These are phyloP conservation scores for Rhynchophorus ferrugineus DNA, from an alignment of 1,140 invertebrate species.

Conservation along the genomic window DNA sequence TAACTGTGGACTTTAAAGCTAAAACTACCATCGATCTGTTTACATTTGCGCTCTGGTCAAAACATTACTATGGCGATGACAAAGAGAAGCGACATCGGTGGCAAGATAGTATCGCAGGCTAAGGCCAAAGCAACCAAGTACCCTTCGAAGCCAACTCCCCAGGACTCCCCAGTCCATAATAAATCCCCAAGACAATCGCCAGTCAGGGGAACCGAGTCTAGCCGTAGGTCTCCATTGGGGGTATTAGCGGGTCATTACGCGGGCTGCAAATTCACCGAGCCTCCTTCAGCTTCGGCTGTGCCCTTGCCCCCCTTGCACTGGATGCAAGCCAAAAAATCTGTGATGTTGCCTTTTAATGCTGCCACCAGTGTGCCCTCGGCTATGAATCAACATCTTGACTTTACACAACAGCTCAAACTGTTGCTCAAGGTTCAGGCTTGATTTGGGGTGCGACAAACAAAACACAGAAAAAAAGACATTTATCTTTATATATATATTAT, in stretches of 20 bases:
- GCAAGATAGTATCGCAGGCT: slow-evolving; percentile 15
- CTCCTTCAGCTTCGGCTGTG: slow-evolving; percentile 51
- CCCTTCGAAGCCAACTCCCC: slow-evolving; percentile 14
- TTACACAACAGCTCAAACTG: slow-evolving; percentile 46
- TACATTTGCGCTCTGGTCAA: slow-evolving; percentile 4
- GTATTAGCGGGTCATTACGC: slow-evolving; percentile 45
- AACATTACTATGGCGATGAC: slow-evolving; percentile 24
- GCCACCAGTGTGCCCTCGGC: slow-evolving; percentile 2
- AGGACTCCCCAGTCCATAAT: slow-evolving; percentile 9
- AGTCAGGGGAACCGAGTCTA: slow-evolving; percentile 9
- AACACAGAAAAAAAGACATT: slow-evolving; percentile 24
- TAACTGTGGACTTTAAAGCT: slow-evolving; percentile 12
- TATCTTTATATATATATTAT: slow-evolving; percentile 28
- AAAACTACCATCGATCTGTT: slow-evolving; percentile 12
- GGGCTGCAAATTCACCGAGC: slow-evolving; percentile 55
- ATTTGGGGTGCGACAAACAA: slow-evolving; percentile 25
- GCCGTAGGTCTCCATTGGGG: slow-evolving; percentile 33
- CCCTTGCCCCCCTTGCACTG: slow-evolving; percentile 55
- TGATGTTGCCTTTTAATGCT: slow-evolving; percentile 16
- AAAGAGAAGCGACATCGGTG: slow-evolving; percentile 20
- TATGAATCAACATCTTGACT: slow-evolving; percentile 36
- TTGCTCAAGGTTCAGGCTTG: slow-evolving; percentile 48
- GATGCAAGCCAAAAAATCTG: slow-evolving; percentile 36
- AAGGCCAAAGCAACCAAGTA: slow-evolving; percentile 14
- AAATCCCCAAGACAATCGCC: slow-evolving; percentile 15